Evolutionary conservation across 2,797 vertebrate genomes (phyloP).

Genomic region (Euphonia xanthogaster): DNA sequence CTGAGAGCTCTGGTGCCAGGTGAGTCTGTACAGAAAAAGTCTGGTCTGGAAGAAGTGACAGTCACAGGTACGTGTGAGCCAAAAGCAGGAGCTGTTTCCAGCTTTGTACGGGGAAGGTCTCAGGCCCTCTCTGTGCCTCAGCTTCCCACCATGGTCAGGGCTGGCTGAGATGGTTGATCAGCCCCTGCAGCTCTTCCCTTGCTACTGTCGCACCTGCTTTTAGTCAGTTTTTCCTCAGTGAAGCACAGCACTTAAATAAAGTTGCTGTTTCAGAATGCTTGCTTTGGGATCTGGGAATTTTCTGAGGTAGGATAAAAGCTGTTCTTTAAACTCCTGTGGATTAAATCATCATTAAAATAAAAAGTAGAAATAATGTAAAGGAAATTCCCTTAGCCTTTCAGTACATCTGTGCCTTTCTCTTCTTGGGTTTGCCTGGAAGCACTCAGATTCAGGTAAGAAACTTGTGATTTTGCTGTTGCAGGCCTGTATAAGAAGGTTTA

Average conservation of each 20-base stretch:
- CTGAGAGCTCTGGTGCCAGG: background rate
- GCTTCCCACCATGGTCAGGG: background rate
- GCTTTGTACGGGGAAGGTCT: background rate
- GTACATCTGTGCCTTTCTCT: background rate
- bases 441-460: background rate
- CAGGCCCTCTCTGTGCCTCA: background rate
- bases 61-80: rapidly evolving
- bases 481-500: background rate
- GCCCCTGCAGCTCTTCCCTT: background rate
- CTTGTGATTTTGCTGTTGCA: background rate
- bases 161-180: background rate
- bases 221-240: background rate
- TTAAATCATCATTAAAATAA: background rate
- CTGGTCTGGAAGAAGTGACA: background rate
- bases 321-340: background rate
- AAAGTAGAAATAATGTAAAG: background rate
- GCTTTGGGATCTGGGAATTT: background rate
- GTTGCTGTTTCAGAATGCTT: background rate
- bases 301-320: background rate
- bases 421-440: background rate
- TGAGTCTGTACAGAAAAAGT: background rate
- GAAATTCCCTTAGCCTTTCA: background rate
- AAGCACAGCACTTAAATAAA: background rate
- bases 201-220: background rate
- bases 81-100: background rate